Conservation (phyloP, 2,888 invertebrate species). For the Maniola hyperantus region DNA sequence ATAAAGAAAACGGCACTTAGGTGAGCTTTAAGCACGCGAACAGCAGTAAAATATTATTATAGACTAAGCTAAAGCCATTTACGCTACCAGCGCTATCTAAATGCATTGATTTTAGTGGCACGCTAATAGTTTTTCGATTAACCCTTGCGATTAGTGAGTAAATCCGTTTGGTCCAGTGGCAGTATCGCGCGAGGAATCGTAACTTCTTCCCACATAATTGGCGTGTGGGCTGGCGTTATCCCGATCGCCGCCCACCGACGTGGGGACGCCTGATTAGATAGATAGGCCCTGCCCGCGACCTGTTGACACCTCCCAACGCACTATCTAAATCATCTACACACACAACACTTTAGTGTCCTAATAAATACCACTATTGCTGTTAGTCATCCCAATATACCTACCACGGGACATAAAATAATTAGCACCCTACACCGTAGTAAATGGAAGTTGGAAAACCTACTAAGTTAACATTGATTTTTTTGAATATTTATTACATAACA, state of each 20-base stretch:
- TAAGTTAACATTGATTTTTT: no score
- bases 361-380: constrained; percentile 16
- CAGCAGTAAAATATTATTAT: constrained; percentile 36
- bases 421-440: not conserved
- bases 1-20: constrained; percentile 24
- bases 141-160: constrained; percentile 49
- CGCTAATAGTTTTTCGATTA: constrained; percentile 71
- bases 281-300: constrained; percentile 63
- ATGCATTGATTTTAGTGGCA: constrained; percentile 66
- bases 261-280: constrained; percentile 76
- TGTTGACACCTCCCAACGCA: constrained; percentile 40
- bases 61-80: constrained; percentile 44
- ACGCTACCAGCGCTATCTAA: constrained; percentile 49
- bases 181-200: constrained; percentile 72
- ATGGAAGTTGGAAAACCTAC: not conserved
- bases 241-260: constrained; percentile 78
- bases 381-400: not conserved
- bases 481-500: no score
- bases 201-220: constrained; percentile 82
- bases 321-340: constrained; percentile 32
- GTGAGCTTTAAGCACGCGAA: constrained; percentile 8
- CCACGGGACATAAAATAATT: constrained; percentile 9
- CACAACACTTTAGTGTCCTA: constrained; percentile 15
- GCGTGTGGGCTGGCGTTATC: constrained; percentile 78
- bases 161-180: constrained; percentile 64